These are phyloP conservation scores for Bombus haemorrhoidalis DNA, from an alignment of 1,140 invertebrate species.

Conservation along the genomic window DNA sequence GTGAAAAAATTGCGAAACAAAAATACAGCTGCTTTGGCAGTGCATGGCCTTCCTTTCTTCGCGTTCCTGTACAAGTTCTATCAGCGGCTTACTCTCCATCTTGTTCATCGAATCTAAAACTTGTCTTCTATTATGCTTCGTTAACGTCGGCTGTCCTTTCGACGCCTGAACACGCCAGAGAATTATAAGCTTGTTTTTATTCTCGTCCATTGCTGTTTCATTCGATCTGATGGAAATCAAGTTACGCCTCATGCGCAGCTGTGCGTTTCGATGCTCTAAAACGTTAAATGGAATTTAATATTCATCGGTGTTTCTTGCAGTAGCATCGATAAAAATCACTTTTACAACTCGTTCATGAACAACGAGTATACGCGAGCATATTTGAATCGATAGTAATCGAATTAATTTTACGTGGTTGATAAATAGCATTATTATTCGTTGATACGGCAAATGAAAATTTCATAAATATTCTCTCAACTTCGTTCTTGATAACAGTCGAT, in stretches of 20 bases:
- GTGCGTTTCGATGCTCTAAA: too few species aligned
- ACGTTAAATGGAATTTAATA: too few species aligned
- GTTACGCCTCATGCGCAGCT: too few species aligned
- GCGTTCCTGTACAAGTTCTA: neutral
- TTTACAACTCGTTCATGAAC: neutral
- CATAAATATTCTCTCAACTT: neutral
- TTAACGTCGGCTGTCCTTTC: neutral
- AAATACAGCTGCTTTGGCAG: neutral
- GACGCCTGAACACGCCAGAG: neutral
- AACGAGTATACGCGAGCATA: neutral
- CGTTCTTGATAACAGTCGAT: too few species aligned
- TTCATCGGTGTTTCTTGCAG: neutral
- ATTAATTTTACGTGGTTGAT: neutral
- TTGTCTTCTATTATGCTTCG: neutral
- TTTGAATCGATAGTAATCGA: neutral
- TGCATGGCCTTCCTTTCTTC: neutral
- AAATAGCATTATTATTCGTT: neutral
- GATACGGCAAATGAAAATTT: neutral
- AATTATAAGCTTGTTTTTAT: neutral
- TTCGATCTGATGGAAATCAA: neutral
- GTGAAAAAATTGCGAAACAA: slow-evolving; percentile 13
- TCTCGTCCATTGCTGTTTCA: neutral
- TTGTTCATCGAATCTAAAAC: neutral
- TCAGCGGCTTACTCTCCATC: neutral
- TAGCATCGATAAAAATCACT: neutral